Base-by-base conservation (phyloP, 2,888 invertebrate species). In the Macrosiphum euphorbiae region DNA sequence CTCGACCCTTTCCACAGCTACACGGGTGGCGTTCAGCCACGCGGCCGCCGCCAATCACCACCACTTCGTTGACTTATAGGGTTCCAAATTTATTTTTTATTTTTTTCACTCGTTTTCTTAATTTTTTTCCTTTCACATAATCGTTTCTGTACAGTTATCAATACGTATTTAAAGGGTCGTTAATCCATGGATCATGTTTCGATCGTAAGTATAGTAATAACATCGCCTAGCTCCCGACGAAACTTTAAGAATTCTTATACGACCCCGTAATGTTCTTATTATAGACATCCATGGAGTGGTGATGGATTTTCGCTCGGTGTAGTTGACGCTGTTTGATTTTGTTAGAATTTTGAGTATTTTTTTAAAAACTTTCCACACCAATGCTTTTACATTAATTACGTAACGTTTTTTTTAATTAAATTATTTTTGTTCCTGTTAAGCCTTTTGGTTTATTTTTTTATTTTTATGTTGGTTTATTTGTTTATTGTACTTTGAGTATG, bases 151-250 rank as follows among this genome's bases (percentile, higher is more conserved):
- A 78, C 78, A 58, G 26, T 58, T 78, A 88, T 94, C 47, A 35
- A 78, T 78, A 55, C 26, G 35, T 61, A 11, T 44, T 41, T 35
- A 35, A 35, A 92, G 58, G 26, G 26, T 50, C 20, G 52, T 44
- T 78, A 44, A 52, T 92, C 78, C 88, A 88, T 88, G 92, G 88
- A 92, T 88, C n/a, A 92, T 88, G 88, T 92, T 78, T 92, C 67
- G 52, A 78, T 88, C 78, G 92, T 92, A 78, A 92, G 92, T 91
- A 91, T 86, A 91, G 52, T 91, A 55, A 78, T 78, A 35, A 35
- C 35, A 78, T 35, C 78, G 11, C 5, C 16, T 47, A 16, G 16
- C 28, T 78, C 47, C 3, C 3, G 28, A 84, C 4, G 8, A 44
- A 61, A 41, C 61, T 67, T 67, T 10, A 67, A 92, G n/a, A 47